Percentiles rank a stretch among this genome's conserved stretches.
Evolutionary conservation across 2,113 vertebrate species (phyloP).

Genomic region (Bambusicola thoracicus): DNA sequence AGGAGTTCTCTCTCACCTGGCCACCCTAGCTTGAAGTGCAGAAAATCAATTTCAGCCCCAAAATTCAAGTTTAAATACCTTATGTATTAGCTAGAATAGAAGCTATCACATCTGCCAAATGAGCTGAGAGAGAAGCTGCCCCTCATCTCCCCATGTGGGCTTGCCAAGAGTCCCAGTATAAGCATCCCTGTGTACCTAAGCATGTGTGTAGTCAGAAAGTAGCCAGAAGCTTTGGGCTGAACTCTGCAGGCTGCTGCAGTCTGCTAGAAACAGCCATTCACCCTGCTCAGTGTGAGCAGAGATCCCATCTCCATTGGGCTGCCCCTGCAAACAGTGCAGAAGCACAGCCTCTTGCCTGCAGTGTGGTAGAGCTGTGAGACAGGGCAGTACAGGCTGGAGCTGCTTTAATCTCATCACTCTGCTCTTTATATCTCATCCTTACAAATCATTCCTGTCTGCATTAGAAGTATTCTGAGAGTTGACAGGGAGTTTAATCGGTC

Average conservation of each 20-base stretch:
- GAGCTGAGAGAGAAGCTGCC: background rate
- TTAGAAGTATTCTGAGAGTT: background rate
- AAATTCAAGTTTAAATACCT: background rate
- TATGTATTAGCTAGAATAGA: background rate
- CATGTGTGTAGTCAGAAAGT: background rate
- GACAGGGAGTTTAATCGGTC: background rate
- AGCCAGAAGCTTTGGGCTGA: background rate
- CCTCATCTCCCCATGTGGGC: background rate
- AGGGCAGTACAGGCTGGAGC: background rate
- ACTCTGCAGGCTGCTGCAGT: background rate
- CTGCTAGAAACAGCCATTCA: rapidly evolving
- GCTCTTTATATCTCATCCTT: background rate
- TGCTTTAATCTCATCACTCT: background rate
- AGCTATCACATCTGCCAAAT: background rate
- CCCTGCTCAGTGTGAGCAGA: background rate
- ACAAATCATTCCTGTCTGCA: background rate
- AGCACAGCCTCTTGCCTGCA: background rate
- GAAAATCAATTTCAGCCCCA: background rate
- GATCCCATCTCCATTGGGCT: background rate
- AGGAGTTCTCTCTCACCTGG: background rate
- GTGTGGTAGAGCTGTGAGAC: background rate
- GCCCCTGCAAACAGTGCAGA: rapidly evolving
- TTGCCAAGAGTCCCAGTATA: background rate
- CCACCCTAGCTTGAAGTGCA: background rate
- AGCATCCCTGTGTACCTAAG: background rate